phyloP scores from a whole-genome alignment of 2,797 vertebrate species.

The Sternotherus odoratus region DNA sequence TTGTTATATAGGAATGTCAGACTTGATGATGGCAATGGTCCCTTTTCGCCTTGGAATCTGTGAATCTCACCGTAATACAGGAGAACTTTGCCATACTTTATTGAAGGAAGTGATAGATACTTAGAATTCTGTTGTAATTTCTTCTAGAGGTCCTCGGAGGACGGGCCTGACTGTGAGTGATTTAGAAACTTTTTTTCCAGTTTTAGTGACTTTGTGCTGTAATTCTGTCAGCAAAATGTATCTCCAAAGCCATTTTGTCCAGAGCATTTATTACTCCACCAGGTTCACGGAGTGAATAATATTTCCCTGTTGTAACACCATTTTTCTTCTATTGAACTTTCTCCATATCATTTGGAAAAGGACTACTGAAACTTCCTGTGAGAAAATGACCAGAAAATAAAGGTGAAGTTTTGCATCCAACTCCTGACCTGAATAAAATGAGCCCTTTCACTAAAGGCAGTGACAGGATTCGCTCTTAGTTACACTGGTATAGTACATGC shows the following conservation, averaged over 20 bases:
- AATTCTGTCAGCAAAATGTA: constrained; percentile 53
- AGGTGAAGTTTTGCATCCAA: not conserved
- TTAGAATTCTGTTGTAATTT: constrained; percentile 17
- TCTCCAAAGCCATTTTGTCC: constrained; percentile 2
- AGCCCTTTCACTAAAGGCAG: not conserved
- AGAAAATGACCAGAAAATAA: not conserved
- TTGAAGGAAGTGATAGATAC: not conserved
- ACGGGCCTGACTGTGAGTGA: not conserved
- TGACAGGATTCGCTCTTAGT: not conserved
- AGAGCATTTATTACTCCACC: not conserved
- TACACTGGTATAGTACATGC: not conserved
- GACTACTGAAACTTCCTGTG: not conserved
- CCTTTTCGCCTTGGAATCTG: not conserved
- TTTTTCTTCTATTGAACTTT: not conserved
- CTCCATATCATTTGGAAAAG: not conserved
- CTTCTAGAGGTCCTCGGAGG: constrained; percentile 4
- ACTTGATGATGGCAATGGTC: not conserved
- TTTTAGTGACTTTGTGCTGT: not conserved
- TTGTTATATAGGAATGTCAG: not conserved
- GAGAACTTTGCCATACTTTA: not conserved
- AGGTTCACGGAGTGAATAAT: not conserved
- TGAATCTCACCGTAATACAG: not conserved
- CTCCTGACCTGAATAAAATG: not conserved
- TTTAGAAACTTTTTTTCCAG: not conserved
- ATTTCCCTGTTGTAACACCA: not conserved